phyloP scores from a whole-genome alignment of 2,888 invertebrate species.

The Lasiommata megera region DNA sequence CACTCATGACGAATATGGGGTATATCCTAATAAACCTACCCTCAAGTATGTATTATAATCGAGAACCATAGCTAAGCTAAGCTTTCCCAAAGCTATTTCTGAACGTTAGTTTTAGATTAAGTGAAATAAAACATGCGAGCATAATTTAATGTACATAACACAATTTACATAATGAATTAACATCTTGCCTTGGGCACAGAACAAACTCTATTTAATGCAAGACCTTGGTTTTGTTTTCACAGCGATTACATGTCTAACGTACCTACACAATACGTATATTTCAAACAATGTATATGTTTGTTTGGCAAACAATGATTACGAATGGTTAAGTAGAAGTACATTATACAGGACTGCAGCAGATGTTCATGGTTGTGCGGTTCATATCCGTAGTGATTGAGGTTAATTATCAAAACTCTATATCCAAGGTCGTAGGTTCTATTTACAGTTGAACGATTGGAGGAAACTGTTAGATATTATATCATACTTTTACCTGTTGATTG shows the following conservation, averaged over 20 bases:
- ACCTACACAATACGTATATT: not conserved
- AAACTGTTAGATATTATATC: no score
- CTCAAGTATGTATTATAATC: no score
- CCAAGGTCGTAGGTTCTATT: no score
- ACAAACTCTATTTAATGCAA: conserved; percentile 22
- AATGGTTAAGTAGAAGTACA: not conserved
- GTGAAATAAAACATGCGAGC: not conserved
- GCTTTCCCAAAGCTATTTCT: no score
- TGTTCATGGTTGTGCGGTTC: not conserved
- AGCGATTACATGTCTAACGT: conserved; percentile 18
- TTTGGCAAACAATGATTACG: not conserved
- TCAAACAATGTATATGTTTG: not conserved
- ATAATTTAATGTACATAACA: conserved; percentile 11
- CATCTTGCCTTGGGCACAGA: conserved; percentile 13
- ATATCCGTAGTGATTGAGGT: not conserved
- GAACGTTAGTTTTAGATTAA: no score
- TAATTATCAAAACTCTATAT: no score
- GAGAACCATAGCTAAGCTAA: no score
- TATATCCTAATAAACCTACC: no score
- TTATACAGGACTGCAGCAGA: not conserved
- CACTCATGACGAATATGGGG: no score
- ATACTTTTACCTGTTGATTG: no score
- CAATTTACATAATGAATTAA: conserved; percentile 18
- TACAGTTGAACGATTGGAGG: not conserved
- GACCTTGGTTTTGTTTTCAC: conserved; percentile 22